These are phyloP conservation scores for Agonum fuliginosum DNA, from an alignment of 2,888 invertebrate genomes.

Conservation along the genomic window DNA sequence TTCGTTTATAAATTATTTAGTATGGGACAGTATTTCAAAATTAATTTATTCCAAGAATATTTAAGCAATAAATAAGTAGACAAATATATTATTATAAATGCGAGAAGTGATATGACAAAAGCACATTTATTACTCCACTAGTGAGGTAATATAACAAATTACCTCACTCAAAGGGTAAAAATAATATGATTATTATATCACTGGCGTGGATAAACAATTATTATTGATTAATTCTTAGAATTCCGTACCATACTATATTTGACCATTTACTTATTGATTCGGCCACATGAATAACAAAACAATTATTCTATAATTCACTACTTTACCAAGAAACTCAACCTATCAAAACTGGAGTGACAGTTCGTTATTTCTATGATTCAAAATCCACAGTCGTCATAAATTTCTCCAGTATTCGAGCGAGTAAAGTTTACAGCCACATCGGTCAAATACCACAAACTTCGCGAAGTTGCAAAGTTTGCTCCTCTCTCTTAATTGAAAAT, in stretches of 20 bases:
- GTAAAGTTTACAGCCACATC: constrained; percentile 34
- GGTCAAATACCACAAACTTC: constrained; percentile 1
- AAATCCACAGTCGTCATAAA: background rate
- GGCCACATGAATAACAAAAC: background rate
- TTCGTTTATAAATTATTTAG: too few species aligned
- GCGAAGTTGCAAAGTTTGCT: background rate
- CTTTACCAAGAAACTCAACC: background rate
- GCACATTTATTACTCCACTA: too few species aligned
- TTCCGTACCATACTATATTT: background rate
- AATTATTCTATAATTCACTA: background rate
- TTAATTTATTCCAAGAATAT: too few species aligned
- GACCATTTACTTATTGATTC: background rate
- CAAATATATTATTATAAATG: too few species aligned
- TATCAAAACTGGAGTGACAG: background rate
- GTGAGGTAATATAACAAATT: too few species aligned
- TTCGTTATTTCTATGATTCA: constrained; percentile 4
- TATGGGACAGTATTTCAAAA: too few species aligned
- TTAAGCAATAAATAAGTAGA: too few species aligned
- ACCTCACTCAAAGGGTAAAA: too few species aligned
- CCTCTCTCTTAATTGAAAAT: constrained; percentile 44
- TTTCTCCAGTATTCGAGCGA: constrained; percentile 16
- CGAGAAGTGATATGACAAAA: too few species aligned
- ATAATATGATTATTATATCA: too few species aligned
- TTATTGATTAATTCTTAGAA: constrained; percentile 7
- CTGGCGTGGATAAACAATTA: too few species aligned